Evolutionary conservation across 2,888 invertebrate genomes (phyloP).

Genomic region (Pristionchus maxplancki): DNA sequence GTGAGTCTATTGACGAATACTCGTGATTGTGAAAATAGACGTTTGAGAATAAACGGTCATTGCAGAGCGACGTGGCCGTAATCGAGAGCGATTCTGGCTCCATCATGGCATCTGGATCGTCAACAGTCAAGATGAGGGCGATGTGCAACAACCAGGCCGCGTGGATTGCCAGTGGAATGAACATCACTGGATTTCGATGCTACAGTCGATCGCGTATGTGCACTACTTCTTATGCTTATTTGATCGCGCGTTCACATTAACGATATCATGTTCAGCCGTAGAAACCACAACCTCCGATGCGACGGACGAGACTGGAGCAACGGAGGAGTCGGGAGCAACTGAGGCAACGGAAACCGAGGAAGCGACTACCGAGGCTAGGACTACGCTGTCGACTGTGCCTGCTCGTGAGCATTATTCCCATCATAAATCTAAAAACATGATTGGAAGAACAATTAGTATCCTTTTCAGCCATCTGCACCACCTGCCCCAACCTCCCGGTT

Average conservation of each 20-base stretch:
- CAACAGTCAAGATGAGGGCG: background rate
- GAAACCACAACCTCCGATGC: background rate
- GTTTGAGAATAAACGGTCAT: no score
- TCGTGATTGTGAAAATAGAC: background rate
- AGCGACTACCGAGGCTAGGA: background rate
- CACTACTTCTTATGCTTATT: background rate
- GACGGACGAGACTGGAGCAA: background rate
- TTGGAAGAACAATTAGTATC: no score
- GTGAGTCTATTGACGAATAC: background rate
- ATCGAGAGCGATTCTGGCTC: background rate
- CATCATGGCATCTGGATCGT: background rate
- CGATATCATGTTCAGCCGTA: background rate
- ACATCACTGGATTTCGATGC: background rate
- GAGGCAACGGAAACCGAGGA: background rate
- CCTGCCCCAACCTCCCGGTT: constrained; percentile 48
- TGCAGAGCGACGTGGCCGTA: constrained; percentile 8
- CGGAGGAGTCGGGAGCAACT: background rate
- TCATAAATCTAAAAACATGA: no score
- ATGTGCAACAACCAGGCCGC: background rate
- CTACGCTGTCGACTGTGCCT: background rate
- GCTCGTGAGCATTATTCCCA: no score
- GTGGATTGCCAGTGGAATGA: background rate
- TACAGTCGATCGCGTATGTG: background rate
- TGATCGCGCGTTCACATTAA: no score
- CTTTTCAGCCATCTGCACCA: constrained; percentile 45